Conservation (phyloP, 2,113 vertebrate genomes). For the Carollia perspicillata region DNA sequence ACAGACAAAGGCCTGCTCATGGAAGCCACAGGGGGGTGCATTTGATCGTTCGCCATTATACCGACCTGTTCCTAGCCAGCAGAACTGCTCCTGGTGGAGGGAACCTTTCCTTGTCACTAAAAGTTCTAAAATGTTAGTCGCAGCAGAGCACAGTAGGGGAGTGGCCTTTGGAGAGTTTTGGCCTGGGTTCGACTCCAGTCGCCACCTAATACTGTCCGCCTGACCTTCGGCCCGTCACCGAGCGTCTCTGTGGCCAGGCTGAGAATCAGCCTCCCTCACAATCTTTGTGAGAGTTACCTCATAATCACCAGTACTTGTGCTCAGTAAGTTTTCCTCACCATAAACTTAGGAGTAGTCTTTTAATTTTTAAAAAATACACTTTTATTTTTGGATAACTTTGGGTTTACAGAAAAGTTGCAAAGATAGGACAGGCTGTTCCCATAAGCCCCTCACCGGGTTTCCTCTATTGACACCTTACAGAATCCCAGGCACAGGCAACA, state of each 20-base stretch:
- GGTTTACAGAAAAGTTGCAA: background rate
- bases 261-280: background rate
- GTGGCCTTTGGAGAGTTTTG: background rate
- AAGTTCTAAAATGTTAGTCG: background rate
- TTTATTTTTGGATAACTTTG: constrained; percentile 14
- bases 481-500: background rate
- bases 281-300: background rate
- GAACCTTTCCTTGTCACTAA: background rate
- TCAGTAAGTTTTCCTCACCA: background rate
- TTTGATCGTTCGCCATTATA: background rate
- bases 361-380: background rate
- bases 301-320: background rate
- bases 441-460: background rate
- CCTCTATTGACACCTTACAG: background rate
- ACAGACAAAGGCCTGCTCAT: too few species aligned
- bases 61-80: background rate
- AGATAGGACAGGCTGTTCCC: background rate
- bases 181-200: background rate
- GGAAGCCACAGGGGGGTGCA: background rate
- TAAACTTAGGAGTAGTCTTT: background rate
- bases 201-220: background rate
- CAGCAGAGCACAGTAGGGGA: background rate
- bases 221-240: background rate
- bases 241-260: background rate
- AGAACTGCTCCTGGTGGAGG: background rate